These are phyloP conservation scores for Drosophila miranda DNA, from an alignment of 1,140 invertebrate species.

Conservation along the genomic window DNA sequence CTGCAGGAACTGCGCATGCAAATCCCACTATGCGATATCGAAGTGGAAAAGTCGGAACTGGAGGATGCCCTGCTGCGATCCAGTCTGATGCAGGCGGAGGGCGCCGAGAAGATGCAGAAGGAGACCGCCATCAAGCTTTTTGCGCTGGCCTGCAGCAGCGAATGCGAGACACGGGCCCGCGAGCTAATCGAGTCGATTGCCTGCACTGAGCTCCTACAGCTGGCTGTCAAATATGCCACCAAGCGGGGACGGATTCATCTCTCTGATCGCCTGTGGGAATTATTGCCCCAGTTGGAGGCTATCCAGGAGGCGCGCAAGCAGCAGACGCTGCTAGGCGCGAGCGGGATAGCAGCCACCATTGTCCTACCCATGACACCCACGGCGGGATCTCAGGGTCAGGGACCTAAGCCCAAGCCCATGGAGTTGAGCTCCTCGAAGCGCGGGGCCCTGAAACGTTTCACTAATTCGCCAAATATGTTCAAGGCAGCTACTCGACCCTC, in stretches of 20 bases:
- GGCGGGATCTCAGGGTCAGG: constrained; percentile 2
- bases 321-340: constrained; percentile 59
- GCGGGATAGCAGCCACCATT: constrained; percentile 60
- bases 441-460: constrained; percentile 59
- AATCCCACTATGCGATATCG: constrained; percentile 91
- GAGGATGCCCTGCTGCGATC: constrained; percentile 84
- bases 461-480: constrained; percentile 64
- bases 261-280: constrained; percentile 86
- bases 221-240: constrained; percentile 94
- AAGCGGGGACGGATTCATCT: constrained; percentile 89
- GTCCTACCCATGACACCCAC: constrained; percentile 50
- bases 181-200: constrained; percentile 93
- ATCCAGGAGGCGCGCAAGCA: constrained; percentile 69
- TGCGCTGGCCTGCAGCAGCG: constrained; percentile 90
- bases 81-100: constrained; percentile 85
- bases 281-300: constrained; percentile 77
- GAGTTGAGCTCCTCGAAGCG: constrained; percentile 67
- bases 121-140: constrained; percentile 95
- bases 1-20: constrained; percentile 88
- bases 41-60: constrained; percentile 87
- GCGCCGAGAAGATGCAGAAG: constrained; percentile 83
- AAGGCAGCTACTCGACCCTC: constrained; percentile 52
- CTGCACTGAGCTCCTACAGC: constrained; percentile 88
- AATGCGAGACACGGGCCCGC: constrained; percentile 92
- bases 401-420: constrained; percentile 69